Conservation (phyloP, 2,113 vertebrate species). For the Oenanthe oenanthe region DNA sequence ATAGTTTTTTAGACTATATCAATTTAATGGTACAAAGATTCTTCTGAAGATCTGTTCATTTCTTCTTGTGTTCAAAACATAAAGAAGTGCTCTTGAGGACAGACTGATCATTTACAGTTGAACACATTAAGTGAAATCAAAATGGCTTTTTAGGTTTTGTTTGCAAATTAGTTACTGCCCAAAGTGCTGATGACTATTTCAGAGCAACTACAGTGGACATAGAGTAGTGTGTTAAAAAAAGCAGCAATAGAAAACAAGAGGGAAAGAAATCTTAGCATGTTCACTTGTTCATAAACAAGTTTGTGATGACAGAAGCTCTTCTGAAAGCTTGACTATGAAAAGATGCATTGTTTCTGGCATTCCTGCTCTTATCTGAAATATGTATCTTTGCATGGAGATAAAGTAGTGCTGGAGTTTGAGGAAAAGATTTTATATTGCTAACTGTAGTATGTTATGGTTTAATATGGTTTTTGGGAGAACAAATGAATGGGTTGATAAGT, state of each 20-base stretch:
- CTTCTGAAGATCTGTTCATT: neutral
- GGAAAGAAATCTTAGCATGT: neutral
- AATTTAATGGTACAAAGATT: neutral
- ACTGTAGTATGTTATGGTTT: neutral
- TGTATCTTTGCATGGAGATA: neutral
- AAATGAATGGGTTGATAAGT: neutral
- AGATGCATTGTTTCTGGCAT: neutral
- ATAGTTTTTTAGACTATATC: neutral
- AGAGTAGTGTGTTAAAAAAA: neutral
- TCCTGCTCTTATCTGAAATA: neutral
- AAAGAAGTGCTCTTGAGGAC: accelerated
- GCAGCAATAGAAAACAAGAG: neutral
- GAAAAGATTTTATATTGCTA: neutral
- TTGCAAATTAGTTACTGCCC: neutral
- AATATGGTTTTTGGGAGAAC: neutral
- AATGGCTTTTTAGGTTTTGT: neutral
- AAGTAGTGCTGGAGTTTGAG: neutral
- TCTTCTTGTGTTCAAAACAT: neutral
- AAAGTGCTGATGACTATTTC: neutral
- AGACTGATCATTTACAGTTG: neutral
- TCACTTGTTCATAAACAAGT: neutral
- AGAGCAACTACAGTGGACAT: neutral
- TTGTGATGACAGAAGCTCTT: neutral
- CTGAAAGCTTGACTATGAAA: neutral
- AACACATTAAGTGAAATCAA: neutral